These are phyloP conservation scores for Anthophora plumipes DNA, from an alignment of 2,888 invertebrate genomes.

Conservation along the genomic window DNA sequence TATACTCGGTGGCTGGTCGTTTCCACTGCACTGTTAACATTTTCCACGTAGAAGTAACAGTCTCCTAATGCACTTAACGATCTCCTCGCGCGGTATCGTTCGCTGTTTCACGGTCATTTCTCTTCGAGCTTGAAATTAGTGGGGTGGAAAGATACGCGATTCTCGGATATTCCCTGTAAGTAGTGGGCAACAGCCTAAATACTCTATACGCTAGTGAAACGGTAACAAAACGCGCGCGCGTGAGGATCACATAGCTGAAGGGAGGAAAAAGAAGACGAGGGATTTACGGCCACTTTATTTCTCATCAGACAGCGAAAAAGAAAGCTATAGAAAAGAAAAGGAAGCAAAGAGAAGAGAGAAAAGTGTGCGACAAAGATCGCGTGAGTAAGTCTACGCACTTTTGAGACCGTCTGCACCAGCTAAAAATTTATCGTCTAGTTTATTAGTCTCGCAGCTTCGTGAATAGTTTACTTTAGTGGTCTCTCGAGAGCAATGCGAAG, in stretches of 20 bases:
- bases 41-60: slow-evolving; percentile 60
- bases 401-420: slow-evolving; percentile 17
- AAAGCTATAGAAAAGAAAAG: slow-evolving; percentile 12
- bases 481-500: slow-evolving; percentile 2
- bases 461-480: slow-evolving; percentile 5
- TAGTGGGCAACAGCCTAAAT: slow-evolving; percentile 76
- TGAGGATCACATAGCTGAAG: slow-evolving; percentile 13
- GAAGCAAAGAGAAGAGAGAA: neutral
- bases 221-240: slow-evolving; percentile 24
- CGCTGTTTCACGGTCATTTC: slow-evolving; percentile 73
- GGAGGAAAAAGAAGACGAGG: slow-evolving; percentile 56
- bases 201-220: slow-evolving; percentile 65
- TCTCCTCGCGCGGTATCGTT: slow-evolving; percentile 66
- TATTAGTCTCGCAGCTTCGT: slow-evolving; percentile 26
- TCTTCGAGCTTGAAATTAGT: slow-evolving; percentile 69
- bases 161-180: slow-evolving; percentile 74
- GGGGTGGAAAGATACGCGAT: slow-evolving; percentile 75
- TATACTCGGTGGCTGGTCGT: slow-evolving; percentile 18
- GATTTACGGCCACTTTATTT: slow-evolving; percentile 81
- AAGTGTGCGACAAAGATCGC: neutral
- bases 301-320: slow-evolving; percentile 76
- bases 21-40: slow-evolving; percentile 37
- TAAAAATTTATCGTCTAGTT: slow-evolving; percentile 43
- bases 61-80: slow-evolving; percentile 74
- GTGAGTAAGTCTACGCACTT: neutral